Evolutionary conservation across 2,113 vertebrate species (phyloP), one percentile per base, ranked within the genome.

Genomic region (Cygnus buccinator): DNA sequence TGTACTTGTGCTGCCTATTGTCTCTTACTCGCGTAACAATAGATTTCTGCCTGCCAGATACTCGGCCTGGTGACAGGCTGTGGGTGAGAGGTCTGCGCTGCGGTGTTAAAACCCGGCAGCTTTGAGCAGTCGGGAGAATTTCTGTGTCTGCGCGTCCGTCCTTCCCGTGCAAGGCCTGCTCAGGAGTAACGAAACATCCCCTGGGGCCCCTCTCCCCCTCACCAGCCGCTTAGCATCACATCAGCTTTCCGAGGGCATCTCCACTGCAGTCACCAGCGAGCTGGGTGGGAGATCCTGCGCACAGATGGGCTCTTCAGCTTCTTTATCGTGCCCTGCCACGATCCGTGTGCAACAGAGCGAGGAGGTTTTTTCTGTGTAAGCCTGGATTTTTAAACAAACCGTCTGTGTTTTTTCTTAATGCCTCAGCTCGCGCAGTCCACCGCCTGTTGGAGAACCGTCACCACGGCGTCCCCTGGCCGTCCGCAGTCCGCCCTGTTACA

Each of bases 371-470:
- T 65, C 29, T 46, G 63, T 3, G 1, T 26, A 16, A 74, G 66
- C 28, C 25, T 65, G 72, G 35, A 22, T 66, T 87, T 84, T 70
- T 62, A 84, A 86, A 44, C 70, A 28, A 92, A 39, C 46, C 71
- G 46, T 43, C 33, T 91, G 85, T 87, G 50, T 79, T 95, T 89
- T 63, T 63, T 71, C 65, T 39, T 48, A 16, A 19, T 67, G 1
- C 75, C 67, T 46, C 80, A 99, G 99, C 95, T 50, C 98, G 99
- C 50, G 98, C 98, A 20, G 98, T 99, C 54, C 99, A 99, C 94
- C 99, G 97, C 71, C 93, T 99, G 7, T 97, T 99, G 94, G 99
- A 99, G 89, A 97, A 97, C 4, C 99, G 99, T 75, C 98, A 99
- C 97, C 99, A 99, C 20, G 78, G 97, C n/a, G 90, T 98, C 48